These are phyloP conservation scores for Nothocercus julius DNA, from an alignment of 2,113 vertebrate species.

Conservation along the genomic window DNA sequence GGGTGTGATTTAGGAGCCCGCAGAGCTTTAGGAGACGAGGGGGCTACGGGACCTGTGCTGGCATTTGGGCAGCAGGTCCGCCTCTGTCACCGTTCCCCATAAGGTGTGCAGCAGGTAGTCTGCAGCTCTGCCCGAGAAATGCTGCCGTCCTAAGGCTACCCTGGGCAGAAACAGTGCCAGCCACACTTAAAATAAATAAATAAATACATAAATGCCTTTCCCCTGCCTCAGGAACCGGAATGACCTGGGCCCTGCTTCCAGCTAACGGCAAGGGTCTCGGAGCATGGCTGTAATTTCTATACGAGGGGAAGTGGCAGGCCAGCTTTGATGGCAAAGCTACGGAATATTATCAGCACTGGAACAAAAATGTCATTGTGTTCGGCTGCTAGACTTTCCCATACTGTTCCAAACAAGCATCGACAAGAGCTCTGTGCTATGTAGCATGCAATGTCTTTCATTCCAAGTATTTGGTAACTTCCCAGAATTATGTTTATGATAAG, in stretches of 20 bases:
- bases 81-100: slow-evolving; percentile 10
- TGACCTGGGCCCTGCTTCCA: slow-evolving; percentile 45
- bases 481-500: slow-evolving; percentile 29
- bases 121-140: slow-evolving; percentile 20
- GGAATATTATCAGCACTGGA: slow-evolving; percentile 69
- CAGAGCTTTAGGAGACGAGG: background rate
- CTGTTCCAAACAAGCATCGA: slow-evolving; percentile 60
- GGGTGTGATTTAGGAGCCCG: background rate
- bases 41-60: background rate
- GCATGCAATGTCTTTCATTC: slow-evolving; percentile 47
- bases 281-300: slow-evolving; percentile 43
- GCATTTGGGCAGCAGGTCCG: slow-evolving; percentile 4
- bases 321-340: slow-evolving; percentile 66
- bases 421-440: slow-evolving; percentile 68
- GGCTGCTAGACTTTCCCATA: slow-evolving; percentile 46
- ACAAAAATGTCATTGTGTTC: slow-evolving; percentile 73
- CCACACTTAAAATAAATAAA: slow-evolving; percentile 11
- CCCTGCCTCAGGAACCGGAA: background rate
- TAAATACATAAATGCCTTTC: accelerated
- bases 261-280: slow-evolving; percentile 52
- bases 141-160: slow-evolving; percentile 6
- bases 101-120: background rate
- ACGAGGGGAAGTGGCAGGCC: slow-evolving; percentile 49
- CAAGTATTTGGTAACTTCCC: slow-evolving; percentile 62
- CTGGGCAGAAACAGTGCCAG: slow-evolving; percentile 34